phyloP scores from a whole-genome alignment of 2,113 vertebrate species.

The Salvelinus sp. region DNA sequence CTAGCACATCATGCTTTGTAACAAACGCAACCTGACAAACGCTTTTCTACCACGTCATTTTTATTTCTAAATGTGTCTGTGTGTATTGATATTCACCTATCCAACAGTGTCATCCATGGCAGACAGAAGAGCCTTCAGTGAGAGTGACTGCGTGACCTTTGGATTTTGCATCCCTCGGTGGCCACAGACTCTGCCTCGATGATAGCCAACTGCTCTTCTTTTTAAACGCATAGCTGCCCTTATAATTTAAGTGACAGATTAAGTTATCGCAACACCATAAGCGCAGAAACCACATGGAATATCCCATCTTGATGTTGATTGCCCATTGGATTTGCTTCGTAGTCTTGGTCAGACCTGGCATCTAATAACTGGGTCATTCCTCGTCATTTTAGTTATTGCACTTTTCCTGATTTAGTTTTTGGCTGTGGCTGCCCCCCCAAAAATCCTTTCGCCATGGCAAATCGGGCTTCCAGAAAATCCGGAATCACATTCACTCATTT shows the following conservation, averaged over 20 bases:
- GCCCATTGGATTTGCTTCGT: conserved; percentile 5
- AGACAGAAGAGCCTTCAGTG: neutral
- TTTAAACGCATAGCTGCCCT: conserved; percentile 1
- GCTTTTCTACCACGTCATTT: no score
- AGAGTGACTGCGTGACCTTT: conserved; percentile 14
- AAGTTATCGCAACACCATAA: conserved; percentile 28
- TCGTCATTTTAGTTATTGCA: neutral
- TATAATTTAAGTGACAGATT: conserved; percentile 30
- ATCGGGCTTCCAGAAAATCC: no score
- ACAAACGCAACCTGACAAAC: no score
- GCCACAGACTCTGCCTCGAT: conserved; percentile 18
- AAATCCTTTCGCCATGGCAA: no score
- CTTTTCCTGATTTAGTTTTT: neutral
- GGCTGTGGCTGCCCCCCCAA: no score
- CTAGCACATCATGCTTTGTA: no score
- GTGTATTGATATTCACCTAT: no score
- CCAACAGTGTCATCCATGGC: no score
- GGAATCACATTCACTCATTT: neutral
- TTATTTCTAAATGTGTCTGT: no score
- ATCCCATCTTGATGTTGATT: conserved; percentile 23
- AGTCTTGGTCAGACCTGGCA: neutral
- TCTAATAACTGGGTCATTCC: conserved; percentile 2
- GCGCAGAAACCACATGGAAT: conserved; percentile 25
- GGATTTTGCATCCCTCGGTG: conserved; percentile 5
- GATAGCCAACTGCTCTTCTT: conserved; percentile 47